phyloP scores from a whole-genome alignment of 1,140 invertebrate genomes.

The Armadillidium nasatum region DNA sequence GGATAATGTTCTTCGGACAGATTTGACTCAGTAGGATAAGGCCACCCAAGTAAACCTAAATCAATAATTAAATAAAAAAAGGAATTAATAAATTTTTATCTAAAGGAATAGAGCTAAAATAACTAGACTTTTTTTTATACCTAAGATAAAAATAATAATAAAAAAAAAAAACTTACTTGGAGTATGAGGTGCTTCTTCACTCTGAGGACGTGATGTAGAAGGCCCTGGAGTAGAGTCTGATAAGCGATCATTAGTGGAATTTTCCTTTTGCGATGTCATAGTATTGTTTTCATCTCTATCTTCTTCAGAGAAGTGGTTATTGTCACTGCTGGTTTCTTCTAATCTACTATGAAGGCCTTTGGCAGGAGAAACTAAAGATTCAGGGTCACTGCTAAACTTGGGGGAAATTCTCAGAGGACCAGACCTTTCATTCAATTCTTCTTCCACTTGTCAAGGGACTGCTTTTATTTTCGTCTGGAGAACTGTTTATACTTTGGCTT shows the following conservation, averaged over 20 bases:
- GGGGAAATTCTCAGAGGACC: neutral
- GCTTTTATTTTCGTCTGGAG: neutral
- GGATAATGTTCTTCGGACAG: constrained; percentile 22
- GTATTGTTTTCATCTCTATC: constrained; percentile 23
- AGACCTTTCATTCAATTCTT: neutral
- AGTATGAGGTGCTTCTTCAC: constrained; percentile 30
- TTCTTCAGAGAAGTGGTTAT: constrained; percentile 31
- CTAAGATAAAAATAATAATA: too few relatives aligned
- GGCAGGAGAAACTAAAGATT: constrained; percentile 3
- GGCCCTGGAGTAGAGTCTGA: constrained; percentile 27
- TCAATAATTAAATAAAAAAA: too few relatives aligned
- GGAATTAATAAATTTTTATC: too few relatives aligned
- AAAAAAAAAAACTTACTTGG: constrained; percentile 26
- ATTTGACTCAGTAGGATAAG: constrained; percentile 30
- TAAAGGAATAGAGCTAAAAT: too few relatives aligned
- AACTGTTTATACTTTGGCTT: neutral
- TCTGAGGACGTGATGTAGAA: constrained; percentile 30
- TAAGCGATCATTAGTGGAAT: constrained; percentile 17
- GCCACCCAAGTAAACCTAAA: constrained; percentile 36
- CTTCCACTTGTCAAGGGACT: neutral
- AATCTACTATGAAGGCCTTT: constrained; percentile 16
- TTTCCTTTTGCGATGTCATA: neutral
- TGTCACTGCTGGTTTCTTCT: constrained; percentile 38
- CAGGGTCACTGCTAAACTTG: neutral
- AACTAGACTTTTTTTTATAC: too few relatives aligned